Evolutionary conservation across 2,888 invertebrate genomes (phyloP).

Genomic region (Sisyra terminalis): DNA sequence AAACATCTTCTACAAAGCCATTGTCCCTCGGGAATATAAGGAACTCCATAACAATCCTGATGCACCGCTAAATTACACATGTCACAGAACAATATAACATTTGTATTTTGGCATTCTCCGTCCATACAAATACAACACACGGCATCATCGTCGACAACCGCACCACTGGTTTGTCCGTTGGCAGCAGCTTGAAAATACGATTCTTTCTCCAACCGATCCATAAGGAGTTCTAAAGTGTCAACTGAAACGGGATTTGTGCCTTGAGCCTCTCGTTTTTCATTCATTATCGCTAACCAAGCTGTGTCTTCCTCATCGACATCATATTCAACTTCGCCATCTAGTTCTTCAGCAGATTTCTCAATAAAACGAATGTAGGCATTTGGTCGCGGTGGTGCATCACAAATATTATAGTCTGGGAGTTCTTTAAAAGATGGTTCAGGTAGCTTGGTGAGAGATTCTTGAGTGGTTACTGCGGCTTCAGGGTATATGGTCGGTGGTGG

Average conservation of each 20-base stretch:
- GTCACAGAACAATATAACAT: constrained; percentile 97
- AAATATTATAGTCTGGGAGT: constrained; percentile 61
- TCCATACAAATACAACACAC: constrained; percentile 99
- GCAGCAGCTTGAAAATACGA: constrained; percentile 80
- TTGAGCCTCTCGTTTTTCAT: constrained; percentile 60
- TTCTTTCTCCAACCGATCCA: constrained; percentile 96
- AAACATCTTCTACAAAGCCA: constrained; percentile 94
- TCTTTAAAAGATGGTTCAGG: constrained; percentile 55
- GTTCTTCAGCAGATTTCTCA: constrained; percentile 84
- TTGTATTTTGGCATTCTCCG: constrained; percentile 96
- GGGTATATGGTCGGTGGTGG: constrained; percentile 6
- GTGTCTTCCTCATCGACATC: constrained; percentile 98
- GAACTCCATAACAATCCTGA: constrained; percentile 95
- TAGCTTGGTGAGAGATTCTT: constrained; percentile 34
- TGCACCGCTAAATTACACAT: constrained; percentile 99
- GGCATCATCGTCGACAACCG: constrained; percentile 90
- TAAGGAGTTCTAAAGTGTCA: constrained; percentile 83
- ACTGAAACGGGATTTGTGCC: constrained; percentile 63
- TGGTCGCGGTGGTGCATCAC: constrained; percentile 69
- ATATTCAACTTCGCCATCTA: constrained; percentile 89
- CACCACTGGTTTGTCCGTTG: constrained; percentile 47
- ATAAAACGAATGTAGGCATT: constrained; percentile 87
- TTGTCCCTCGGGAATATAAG: constrained; percentile 45
- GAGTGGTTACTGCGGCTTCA: constrained; percentile 10
- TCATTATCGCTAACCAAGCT: constrained; percentile 82